Conservation (phyloP, 2,888 invertebrate species). For the Cyrtodaria siliqua region DNA sequence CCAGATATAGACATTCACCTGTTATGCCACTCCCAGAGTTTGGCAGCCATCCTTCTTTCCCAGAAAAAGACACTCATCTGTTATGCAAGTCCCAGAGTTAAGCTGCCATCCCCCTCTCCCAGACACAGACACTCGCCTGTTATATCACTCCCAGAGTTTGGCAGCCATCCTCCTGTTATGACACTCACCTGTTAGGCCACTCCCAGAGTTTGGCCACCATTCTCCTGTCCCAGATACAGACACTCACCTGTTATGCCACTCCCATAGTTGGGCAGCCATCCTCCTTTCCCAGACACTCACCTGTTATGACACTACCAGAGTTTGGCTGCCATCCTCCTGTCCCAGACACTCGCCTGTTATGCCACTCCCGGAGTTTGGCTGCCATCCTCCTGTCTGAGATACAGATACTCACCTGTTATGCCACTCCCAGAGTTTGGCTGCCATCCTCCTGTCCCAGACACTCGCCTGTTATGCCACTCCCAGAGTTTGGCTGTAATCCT, state of each 20-base stretch:
- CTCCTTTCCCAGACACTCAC: conserved; percentile 83
- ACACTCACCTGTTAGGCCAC: conserved; percentile 83
- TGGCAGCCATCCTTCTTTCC: conserved; percentile 81
- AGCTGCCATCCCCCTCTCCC: conserved; percentile 84
- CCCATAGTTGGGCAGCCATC: conserved; percentile 82
- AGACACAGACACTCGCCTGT: conserved; percentile 76
- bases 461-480: conserved; percentile 84
- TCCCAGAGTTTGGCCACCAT: conserved; percentile 83
- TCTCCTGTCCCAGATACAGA: conserved; percentile 82
- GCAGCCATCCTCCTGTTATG: conserved; percentile 79
- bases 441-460: no score
- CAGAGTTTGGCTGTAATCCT: conserved; percentile 81
- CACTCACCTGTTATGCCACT: conserved; percentile 83
- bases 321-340: conserved; percentile 79
- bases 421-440: no score
- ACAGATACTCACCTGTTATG: no score
- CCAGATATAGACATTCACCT: conserved; percentile 83
- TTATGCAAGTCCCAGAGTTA: conserved; percentile 80
- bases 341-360: conserved; percentile 82
- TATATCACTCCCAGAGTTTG: conserved; percentile 83
- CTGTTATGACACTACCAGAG: conserved; percentile 84
- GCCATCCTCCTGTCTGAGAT: conserved; percentile 85
- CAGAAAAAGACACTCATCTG: conserved; percentile 81
- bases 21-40: conserved; percentile 83
- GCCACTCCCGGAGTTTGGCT: conserved; percentile 83